Evolutionary conservation across 2,888 invertebrate species (phyloP).

Genomic region (Archips xylosteana): DNA sequence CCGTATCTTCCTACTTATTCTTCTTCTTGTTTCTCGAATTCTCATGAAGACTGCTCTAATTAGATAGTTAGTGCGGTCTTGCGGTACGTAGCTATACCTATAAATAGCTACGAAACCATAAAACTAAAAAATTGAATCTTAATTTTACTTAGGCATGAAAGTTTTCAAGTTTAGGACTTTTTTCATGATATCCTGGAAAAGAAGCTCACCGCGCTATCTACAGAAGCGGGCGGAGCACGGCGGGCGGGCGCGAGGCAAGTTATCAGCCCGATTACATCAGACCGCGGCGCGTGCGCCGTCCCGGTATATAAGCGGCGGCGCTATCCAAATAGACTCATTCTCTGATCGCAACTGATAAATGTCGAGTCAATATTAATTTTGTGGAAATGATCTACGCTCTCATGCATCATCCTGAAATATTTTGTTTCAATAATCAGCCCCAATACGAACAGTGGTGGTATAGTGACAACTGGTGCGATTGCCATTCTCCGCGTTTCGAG

Average conservation of each 20-base stretch:
- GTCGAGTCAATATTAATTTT: conserved; percentile 72
- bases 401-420: conserved; percentile 71
- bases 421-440: conserved; percentile 62
- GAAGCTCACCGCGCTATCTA: background rate
- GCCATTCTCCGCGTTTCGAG: conserved; percentile 79
- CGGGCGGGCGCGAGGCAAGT: conserved; percentile 60
- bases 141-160: background rate
- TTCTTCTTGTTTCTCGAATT: no score
- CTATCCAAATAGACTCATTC: conserved; percentile 66
- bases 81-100: no score
- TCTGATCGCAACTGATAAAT: conserved; percentile 72
- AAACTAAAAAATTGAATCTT: no score
- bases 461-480: conserved; percentile 82
- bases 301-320: conserved; percentile 64
- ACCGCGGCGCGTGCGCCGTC: conserved; percentile 63
- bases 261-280: conserved; percentile 76
- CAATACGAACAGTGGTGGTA: conserved; percentile 82
- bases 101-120: no score
- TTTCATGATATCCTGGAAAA: background rate
- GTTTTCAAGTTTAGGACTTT: background rate
- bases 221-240: conserved; percentile 10
- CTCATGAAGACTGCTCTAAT: no score
- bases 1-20: no score
- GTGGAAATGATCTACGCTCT: conserved; percentile 83
- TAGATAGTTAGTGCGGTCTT: no score